Evolutionary conservation across 2,888 invertebrate genomes (phyloP).

Genomic region (Gastracanthus pulcherrimus): DNA sequence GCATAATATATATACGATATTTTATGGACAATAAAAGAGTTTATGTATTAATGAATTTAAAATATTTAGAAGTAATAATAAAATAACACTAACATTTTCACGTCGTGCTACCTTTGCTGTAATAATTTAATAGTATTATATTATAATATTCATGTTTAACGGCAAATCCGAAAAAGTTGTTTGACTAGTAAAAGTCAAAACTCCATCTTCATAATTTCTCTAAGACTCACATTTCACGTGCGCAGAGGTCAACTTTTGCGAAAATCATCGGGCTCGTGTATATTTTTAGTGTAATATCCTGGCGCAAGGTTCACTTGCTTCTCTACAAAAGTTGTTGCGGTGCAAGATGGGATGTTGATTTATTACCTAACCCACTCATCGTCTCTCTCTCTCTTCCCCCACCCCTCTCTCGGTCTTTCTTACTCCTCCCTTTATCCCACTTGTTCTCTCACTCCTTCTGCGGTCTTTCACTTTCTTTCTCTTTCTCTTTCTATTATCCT

Average conservation of each 20-base stretch:
- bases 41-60: not conserved
- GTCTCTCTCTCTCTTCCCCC: not conserved
- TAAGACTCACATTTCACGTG: too few relatives aligned
- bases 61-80: not conserved
- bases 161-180: too few relatives aligned
- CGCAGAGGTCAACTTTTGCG: not conserved
- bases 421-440: not conserved
- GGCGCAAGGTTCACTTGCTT: not conserved
- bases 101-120: too few relatives aligned
- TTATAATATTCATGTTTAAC: too few relatives aligned
- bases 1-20: too few relatives aligned
- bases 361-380: constrained; percentile 49
- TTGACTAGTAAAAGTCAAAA: not conserved
- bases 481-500: too few relatives aligned
- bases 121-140: too few relatives aligned
- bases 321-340: not conserved
- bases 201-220: not conserved
- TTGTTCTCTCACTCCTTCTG: not conserved
- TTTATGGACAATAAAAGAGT: too few relatives aligned
- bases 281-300: constrained; percentile 2
- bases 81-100: too few relatives aligned
- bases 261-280: not conserved
- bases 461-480: not conserved
- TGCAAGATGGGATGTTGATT: constrained; percentile 60
- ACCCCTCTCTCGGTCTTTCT: not conserved